phyloP scores from a whole-genome alignment of 2,888 invertebrate species.

The Agriotes lineatus region DNA sequence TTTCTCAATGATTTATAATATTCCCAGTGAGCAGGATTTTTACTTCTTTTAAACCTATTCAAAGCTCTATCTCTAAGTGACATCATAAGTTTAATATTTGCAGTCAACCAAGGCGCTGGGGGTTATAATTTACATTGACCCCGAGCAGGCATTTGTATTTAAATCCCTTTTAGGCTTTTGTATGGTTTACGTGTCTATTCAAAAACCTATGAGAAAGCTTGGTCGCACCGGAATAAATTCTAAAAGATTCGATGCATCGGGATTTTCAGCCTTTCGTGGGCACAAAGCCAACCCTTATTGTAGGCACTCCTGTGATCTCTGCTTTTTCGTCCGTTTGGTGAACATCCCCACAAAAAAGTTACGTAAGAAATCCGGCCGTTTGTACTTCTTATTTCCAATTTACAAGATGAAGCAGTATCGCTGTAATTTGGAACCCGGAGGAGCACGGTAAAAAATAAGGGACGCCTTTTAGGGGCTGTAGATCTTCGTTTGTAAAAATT shows the following conservation, averaged over 20 bases:
- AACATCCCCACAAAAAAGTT: not conserved
- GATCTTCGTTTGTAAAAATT: too few relatives aligned
- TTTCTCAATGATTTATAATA: too few relatives aligned
- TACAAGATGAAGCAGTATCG: not conserved
- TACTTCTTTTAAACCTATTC: too few relatives aligned
- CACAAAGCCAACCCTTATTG: constrained; percentile 6
- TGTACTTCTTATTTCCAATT: not conserved
- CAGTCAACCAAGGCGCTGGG: too few relatives aligned
- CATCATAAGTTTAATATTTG: too few relatives aligned
- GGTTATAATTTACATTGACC: too few relatives aligned
- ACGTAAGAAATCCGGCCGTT: not conserved
- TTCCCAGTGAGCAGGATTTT: too few relatives aligned
- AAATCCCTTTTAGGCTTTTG: too few relatives aligned
- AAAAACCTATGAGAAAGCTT: too few relatives aligned
- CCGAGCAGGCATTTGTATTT: too few relatives aligned
- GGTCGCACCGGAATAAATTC: not conserved
- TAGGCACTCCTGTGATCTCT: not conserved
- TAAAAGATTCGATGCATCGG: not conserved
- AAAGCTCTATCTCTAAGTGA: too few relatives aligned
- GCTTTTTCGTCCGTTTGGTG: not conserved
- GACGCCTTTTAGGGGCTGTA: not conserved
- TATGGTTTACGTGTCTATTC: too few relatives aligned
- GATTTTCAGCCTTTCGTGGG: not conserved
- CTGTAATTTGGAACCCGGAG: not conserved
- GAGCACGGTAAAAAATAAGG: not conserved